Evolutionary conservation across 2,113 vertebrate species (phyloP), one percentile per base, ranked within the genome.

Genomic region (Leucopternis melanops): DNA sequence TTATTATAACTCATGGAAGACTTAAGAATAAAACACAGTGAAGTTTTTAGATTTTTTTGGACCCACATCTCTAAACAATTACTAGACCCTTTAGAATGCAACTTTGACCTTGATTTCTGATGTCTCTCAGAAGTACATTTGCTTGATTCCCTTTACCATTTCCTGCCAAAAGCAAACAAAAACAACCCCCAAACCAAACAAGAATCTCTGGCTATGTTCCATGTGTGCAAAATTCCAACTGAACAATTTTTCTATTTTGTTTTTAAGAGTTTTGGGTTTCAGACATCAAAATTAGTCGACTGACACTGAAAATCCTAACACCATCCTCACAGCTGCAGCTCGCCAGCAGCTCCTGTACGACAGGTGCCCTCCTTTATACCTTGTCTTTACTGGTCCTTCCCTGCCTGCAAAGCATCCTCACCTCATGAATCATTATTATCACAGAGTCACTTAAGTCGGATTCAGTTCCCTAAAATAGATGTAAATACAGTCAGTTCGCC

Each of bases 161-260:
- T 91, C 81, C 62, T 88, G 61, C 17, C 78, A 79, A 86, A 78
- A 72, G 49, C 17, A 77, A 73, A 83, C 19, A 99, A 98, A 55
- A 99, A 55, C 7, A 98, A 98, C n/a, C 32, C 11, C 49, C 21
- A 86, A 88, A 63, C 7, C 36, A 78, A 93, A 72, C 27, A 86
- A 86, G 49, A 74, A 81, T 44, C 26, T 86, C 61, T 84, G 85
- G 71, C 72, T 90, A 54, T 6, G 50, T 80, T 59, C 62, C 32
- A 47, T 9, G 29, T 20, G 34, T 84, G 42, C 63, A 52, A 86
- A 81, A 94, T 66, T 67, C 34, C 61, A 88, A 44, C 11, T 10
- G n/a, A 88, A 77, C 0, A 8, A 7, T 65, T 71, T 49, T 86
- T 50, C 17, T 67, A 8, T 40, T 78, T 77, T 54, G 16, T n/a